phyloP scores from a whole-genome alignment of 2,797 vertebrate genomes.

The Ateles fusciceps region DNA sequence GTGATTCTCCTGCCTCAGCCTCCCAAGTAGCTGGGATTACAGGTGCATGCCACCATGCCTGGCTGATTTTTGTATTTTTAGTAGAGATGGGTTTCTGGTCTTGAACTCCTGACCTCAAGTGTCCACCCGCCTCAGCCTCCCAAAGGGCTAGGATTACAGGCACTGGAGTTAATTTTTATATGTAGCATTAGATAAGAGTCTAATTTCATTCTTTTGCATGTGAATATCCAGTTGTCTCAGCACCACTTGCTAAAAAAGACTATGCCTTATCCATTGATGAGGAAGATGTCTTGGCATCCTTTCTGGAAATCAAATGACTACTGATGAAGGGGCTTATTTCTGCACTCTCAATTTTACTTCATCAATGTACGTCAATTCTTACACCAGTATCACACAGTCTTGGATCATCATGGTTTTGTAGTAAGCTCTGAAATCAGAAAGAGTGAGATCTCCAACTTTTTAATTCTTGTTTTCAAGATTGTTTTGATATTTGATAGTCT shows the following conservation, averaged over 20 bases:
- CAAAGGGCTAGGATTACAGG: not conserved
- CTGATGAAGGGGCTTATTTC: not conserved
- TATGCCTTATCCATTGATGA: not conserved
- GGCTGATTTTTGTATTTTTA: not conserved
- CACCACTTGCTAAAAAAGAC: not conserved
- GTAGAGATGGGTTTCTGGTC: not conserved
- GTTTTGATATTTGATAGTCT: not conserved
- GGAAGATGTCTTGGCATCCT: not conserved
- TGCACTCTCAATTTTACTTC: not conserved
- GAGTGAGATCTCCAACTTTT: not conserved
- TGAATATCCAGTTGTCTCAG: not conserved
- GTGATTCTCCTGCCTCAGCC: not conserved
- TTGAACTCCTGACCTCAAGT: not conserved
- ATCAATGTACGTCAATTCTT: accelerated
- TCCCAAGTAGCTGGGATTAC: not conserved
- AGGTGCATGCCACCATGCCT: not conserved
- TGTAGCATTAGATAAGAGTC: accelerated
- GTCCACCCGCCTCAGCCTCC: not conserved
- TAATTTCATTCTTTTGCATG: not conserved
- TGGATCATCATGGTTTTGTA: too few relatives aligned
- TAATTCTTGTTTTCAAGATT: not conserved
- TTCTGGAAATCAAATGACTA: not conserved
- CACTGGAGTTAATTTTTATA: not conserved
- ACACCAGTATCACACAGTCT: accelerated
- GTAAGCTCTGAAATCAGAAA: not conserved